These are phyloP conservation scores for Aromia moschata DNA, from an alignment of 2,888 invertebrate species.

Conservation along the genomic window DNA sequence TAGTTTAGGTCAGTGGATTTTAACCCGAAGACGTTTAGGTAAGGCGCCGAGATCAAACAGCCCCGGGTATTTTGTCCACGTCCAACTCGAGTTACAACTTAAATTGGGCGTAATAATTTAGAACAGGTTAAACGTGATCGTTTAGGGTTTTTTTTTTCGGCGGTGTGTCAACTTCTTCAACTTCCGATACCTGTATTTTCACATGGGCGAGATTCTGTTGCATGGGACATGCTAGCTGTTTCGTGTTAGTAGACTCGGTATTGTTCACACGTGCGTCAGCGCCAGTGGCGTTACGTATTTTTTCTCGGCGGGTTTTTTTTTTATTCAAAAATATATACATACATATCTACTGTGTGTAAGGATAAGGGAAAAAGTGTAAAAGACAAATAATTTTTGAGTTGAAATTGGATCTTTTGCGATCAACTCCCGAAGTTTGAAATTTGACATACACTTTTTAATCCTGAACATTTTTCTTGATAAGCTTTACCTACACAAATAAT, in stretches of 20 bases:
- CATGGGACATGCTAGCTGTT: slow-evolving; percentile 1
- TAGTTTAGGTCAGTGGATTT: no score
- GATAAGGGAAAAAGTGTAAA: no score
- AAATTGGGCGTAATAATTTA: slow-evolving; percentile 15
- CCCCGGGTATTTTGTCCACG: slow-evolving; percentile 13
- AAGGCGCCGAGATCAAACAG: slow-evolving; percentile 10
- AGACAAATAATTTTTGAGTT: no score
- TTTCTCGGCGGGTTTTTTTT: no score
- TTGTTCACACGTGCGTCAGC: not conserved
- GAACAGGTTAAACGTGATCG: slow-evolving; percentile 18
- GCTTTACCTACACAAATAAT: no score
- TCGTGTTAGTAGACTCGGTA: slow-evolving; percentile 1
- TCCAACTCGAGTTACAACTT: slow-evolving; percentile 11
- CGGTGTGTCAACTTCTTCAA: not conserved
- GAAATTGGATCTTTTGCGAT: no score
- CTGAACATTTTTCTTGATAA: no score
- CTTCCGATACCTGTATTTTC: slow-evolving; percentile 9
- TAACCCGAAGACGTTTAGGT: no score
- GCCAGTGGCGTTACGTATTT: not conserved
- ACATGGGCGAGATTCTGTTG: slow-evolving; percentile 10
- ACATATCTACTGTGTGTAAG: no score
- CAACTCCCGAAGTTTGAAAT: no score
- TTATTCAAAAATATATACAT: no score
- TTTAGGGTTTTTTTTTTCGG: slow-evolving; percentile 8
- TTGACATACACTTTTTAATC: no score